phyloP scores from a whole-genome alignment of 2,113 vertebrate genomes.

The Pseudorhombus dupliciocellatus region DNA sequence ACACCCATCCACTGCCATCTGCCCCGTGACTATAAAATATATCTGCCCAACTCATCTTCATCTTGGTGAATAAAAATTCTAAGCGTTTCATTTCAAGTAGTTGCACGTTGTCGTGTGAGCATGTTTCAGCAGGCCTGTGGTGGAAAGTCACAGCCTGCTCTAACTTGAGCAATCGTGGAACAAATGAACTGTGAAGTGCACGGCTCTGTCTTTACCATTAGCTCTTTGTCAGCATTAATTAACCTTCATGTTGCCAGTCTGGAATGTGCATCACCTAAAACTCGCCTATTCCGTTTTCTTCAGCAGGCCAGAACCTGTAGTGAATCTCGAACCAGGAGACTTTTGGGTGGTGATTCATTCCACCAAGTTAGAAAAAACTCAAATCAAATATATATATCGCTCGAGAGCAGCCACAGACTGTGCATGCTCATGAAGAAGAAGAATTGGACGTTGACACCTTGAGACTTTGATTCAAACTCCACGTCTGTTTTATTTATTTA shows the following conservation, averaged over 20 bases:
- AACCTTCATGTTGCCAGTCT: not conserved
- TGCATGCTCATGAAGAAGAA: not conserved
- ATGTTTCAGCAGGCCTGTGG: constrained; percentile 38
- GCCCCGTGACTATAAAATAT: no score
- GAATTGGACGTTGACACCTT: not conserved
- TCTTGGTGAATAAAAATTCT: not conserved
- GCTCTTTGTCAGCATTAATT: not conserved
- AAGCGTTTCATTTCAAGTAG: constrained; percentile 11
- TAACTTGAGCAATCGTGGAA: constrained; percentile 12
- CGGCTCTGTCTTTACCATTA: not conserved
- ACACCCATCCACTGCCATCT: no score
- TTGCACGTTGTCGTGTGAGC: constrained; percentile 20
- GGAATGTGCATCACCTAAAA: constrained; percentile 20
- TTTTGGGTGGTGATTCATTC: not conserved
- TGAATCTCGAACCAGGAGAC: not conserved
- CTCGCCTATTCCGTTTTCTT: not conserved
- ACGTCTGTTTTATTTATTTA: not conserved
- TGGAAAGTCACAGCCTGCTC: constrained; percentile 36
- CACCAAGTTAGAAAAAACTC: not conserved
- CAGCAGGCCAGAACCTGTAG: constrained; percentile 36
- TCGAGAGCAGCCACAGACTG: not conserved
- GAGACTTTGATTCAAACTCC: not conserved
- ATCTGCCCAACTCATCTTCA: not conserved
- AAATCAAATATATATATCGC: not conserved
- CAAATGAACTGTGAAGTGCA: not conserved